A percentile compares a stretch with the other conserved stretches of the same genome.
Conservation (phyloP, 2,797 vertebrate genomes). For the Acanthopagrus latus region DNA sequence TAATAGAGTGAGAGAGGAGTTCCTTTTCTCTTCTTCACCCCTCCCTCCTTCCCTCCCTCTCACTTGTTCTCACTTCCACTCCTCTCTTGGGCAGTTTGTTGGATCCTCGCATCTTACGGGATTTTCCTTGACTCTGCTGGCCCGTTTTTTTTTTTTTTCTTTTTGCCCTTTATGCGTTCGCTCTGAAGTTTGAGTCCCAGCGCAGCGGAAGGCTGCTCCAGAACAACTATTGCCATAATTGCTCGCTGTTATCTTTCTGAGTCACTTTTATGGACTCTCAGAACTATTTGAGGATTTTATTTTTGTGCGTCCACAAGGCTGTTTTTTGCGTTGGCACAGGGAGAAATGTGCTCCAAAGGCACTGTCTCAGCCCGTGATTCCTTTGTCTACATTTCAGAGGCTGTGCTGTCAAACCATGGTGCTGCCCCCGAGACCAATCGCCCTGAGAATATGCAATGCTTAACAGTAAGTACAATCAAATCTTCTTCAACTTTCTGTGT, state of each 20-base stretch:
- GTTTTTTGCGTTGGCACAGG: conserved; percentile 66
- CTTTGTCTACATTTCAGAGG: conserved; percentile 87
- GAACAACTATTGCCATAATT: conserved; percentile 69
- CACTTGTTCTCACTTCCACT: conserved; percentile 80
- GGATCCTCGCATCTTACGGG: conserved; percentile 74
- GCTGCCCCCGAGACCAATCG: conserved; percentile 80
- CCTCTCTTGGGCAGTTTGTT: conserved; percentile 74
- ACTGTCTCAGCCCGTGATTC: conserved; percentile 84
- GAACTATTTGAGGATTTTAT: conserved; percentile 70
- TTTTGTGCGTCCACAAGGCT: conserved; percentile 61
- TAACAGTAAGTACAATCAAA: conserved; percentile 87
- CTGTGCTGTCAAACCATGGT: conserved; percentile 79
- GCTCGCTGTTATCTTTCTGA: conserved; percentile 55
- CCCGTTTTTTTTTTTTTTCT: conserved; percentile 29
- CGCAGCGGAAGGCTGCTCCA: conserved; percentile 51
- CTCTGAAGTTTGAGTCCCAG: conserved; percentile 68
- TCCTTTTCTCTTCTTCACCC: conserved; percentile 81
- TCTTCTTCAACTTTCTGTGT: conserved; percentile 20
- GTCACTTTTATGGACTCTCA: conserved; percentile 77
- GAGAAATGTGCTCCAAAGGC: conserved; percentile 86
- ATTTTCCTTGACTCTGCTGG: conserved; percentile 68
- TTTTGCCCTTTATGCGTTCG: conserved; percentile 46
- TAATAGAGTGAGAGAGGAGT: conserved; percentile 87
- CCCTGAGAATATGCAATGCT: conserved; percentile 85
- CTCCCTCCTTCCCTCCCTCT: conserved; percentile 72